These are phyloP conservation scores for Myripristis jacobus DNA, from an alignment of 2,797 vertebrate species.

Conservation along the genomic window DNA sequence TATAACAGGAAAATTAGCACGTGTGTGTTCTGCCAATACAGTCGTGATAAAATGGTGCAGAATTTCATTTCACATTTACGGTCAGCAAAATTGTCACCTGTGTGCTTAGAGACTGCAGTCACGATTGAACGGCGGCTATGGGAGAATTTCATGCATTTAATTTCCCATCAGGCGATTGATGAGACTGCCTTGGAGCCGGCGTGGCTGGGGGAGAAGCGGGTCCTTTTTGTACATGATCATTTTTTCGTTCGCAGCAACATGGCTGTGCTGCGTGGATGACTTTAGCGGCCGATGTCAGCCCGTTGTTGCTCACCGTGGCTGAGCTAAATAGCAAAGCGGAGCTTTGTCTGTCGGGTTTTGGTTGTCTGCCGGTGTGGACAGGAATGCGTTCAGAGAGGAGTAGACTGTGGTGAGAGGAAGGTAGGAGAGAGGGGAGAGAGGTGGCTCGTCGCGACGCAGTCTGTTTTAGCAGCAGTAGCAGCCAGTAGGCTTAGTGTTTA, in stretches of 20 bases:
- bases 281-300: constrained; percentile 51
- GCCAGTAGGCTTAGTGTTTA: constrained; percentile 29
- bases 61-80: too few relatives aligned
- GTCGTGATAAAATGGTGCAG: neutral
- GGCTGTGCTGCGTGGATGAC: constrained; percentile 62
- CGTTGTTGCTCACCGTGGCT: constrained; percentile 25
- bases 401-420: constrained; percentile 79
- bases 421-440: constrained; percentile 39
- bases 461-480: constrained; percentile 27
- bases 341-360: constrained; percentile 25
- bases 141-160: constrained; percentile 19
- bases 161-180: constrained; percentile 77
- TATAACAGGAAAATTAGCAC: neutral
- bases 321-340: constrained; percentile 19
- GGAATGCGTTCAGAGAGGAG: constrained; percentile 74
- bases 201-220: constrained; percentile 70
- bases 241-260: constrained; percentile 68
- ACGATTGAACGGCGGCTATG: neutral
- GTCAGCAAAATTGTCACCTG: neutral
- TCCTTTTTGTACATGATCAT: constrained; percentile 59
- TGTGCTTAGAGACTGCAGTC: neutral
- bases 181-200: constrained; percentile 70
- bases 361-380: constrained; percentile 50
- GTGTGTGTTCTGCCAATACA: neutral
- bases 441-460: constrained; percentile 54